phyloP scores from a whole-genome alignment of 2,888 invertebrate species.

The Drosophila affinis region DNA sequence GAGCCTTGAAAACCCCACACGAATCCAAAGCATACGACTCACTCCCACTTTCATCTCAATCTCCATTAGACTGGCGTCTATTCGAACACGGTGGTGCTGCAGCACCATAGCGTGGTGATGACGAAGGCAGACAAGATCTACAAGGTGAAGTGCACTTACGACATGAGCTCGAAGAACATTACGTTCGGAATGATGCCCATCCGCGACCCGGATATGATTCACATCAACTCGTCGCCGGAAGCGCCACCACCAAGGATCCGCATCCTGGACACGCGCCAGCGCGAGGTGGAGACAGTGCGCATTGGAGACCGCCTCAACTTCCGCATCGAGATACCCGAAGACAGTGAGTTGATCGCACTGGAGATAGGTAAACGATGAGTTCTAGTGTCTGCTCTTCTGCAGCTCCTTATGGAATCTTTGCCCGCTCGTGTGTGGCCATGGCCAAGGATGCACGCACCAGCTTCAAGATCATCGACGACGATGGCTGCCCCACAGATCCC shows the following conservation, averaged over 20 bases:
- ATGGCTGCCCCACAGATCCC: slow-evolving; percentile 96
- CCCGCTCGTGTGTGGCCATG: slow-evolving; percentile 97
- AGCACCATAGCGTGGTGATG: slow-evolving; percentile 98
- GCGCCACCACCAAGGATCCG: slow-evolving; percentile 97
- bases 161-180: slow-evolving; percentile 97
- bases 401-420: slow-evolving; percentile 98
- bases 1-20: too few species aligned
- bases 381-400: slow-evolving; percentile 31
- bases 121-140: slow-evolving; percentile 98
- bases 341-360: slow-evolving; percentile 88
- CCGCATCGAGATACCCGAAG: slow-evolving; percentile 97
- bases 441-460: slow-evolving; percentile 98
- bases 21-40: too few species aligned
- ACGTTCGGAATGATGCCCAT: slow-evolving; percentile 99
- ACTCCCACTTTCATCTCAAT: background rate
- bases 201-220: slow-evolving; percentile 97
- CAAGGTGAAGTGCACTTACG: slow-evolving; percentile 97
- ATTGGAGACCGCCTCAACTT: slow-evolving; percentile 97
- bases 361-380: background rate
- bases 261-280: slow-evolving; percentile 92
- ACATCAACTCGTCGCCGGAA: slow-evolving; percentile 97
- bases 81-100: slow-evolving; percentile 96
- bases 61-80: slow-evolving; percentile 92
- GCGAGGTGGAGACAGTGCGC: slow-evolving; percentile 96
- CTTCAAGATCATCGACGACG: slow-evolving; percentile 97